Percentiles rank a stretch among this genome's conserved stretches.
Conservation (phyloP, 53 echinoderm and acorn worm genomes). For the Pentamera pediparva region DNA sequence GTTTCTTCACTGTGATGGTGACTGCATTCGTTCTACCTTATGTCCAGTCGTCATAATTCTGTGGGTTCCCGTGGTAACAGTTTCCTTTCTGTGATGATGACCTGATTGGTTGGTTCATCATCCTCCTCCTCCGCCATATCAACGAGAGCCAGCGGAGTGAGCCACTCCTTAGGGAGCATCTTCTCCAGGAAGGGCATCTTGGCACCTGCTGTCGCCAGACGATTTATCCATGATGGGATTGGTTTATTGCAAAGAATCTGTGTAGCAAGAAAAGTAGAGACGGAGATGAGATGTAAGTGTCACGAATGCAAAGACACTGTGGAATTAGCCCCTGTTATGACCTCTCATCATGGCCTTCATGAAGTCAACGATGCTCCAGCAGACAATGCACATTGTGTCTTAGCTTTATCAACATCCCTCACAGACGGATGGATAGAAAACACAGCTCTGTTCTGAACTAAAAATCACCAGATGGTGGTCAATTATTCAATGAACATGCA, state of each 20-base stretch:
- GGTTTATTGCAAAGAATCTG: constrained; percentile 91
- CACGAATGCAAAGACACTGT: neutral
- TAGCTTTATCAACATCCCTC: no score
- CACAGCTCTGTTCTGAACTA: no score
- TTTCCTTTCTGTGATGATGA: constrained; percentile 2
- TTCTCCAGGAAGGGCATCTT: constrained; percentile 90
- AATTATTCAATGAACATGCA: no score
- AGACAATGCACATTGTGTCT: no score
- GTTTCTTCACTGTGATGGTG: no score
- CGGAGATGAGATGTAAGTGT: neutral
- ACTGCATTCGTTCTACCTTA: no score
- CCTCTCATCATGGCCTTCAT: no score
- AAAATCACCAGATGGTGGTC: no score
- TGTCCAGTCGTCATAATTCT: constrained; percentile 19
- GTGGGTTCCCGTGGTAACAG: neutral
- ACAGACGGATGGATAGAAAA: no score
- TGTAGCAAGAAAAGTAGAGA: neutral
- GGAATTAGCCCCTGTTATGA: no score
- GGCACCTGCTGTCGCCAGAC: constrained; percentile 88
- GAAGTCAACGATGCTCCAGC: no score
- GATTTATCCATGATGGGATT: constrained; percentile 94
- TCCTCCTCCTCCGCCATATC: constrained; percentile 52
- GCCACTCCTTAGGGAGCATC: constrained; percentile 93
- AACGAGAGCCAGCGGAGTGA: constrained; percentile 86
- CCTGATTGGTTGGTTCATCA: neutral